Conservation (phyloP, 2,113 vertebrate genomes). For the Oryzias melastigma region DNA sequence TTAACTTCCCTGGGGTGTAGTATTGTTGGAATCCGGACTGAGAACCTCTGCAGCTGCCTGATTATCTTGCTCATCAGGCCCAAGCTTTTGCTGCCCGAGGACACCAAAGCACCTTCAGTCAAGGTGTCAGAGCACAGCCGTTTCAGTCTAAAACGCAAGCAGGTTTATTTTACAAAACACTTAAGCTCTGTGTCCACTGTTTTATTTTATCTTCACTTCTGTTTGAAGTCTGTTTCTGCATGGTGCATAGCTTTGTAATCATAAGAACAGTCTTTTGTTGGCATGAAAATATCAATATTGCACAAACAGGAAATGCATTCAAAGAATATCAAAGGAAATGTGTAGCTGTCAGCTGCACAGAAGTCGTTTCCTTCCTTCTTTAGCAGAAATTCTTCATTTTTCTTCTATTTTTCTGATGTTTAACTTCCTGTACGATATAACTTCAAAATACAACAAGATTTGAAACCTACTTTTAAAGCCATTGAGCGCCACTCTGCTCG, state of each 20-base stretch:
- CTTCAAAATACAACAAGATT: constrained; percentile 29
- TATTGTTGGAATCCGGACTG: constrained; percentile 42
- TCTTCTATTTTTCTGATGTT: constrained; percentile 33
- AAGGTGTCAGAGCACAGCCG: constrained; percentile 27
- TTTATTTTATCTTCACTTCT: too few species aligned
- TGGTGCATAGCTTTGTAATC: too few species aligned
- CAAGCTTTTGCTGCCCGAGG: constrained; percentile 38
- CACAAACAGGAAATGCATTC: constrained; percentile 6
- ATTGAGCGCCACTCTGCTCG: constrained; percentile 86
- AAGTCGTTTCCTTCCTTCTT: background rate
- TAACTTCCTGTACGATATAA: constrained; percentile 17
- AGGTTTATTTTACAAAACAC: background rate
- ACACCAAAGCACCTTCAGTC: constrained; percentile 41
- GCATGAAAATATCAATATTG: too few species aligned
- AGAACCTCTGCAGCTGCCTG: constrained; percentile 37
- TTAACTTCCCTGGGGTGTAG: constrained; percentile 29
- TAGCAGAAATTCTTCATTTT: constrained; percentile 2
- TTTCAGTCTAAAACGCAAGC: constrained; percentile 28
- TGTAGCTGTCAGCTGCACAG: constrained; percentile 25
- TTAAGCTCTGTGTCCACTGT: too few species aligned
- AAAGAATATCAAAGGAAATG: constrained; percentile 25
- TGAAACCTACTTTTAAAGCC: constrained; percentile 92
- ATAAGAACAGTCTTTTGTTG: too few species aligned
- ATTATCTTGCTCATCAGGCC: constrained; percentile 52
- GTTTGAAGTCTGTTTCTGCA: too few species aligned